A percentile compares a stretch with the other conserved stretches of the same genome.
phyloP scores from a whole-genome alignment of 2,888 invertebrate species.

The Phrixothrix hirtus region DNA sequence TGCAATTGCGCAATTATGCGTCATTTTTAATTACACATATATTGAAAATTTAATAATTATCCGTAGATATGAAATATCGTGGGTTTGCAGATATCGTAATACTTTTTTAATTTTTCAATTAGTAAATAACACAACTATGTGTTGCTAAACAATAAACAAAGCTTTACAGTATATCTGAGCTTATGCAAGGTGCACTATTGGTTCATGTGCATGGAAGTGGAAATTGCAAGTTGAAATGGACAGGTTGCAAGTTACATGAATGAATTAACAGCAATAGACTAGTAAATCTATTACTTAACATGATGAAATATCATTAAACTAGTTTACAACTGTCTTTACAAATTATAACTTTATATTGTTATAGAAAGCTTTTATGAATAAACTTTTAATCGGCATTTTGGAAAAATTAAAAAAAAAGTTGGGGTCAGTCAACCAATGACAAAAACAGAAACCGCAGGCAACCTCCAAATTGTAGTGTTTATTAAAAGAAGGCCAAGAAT shows the following conservation, averaged over 20 bases:
- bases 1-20: too few species aligned
- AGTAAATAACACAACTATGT: neutral
- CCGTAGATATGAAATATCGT: too few species aligned
- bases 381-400: neutral
- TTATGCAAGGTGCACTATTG: constrained; percentile 10
- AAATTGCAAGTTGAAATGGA: constrained; percentile 11
- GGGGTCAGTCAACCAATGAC: constrained; percentile 13
- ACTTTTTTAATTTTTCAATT: too few species aligned
- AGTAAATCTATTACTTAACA: too few species aligned
- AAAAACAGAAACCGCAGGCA: constrained; percentile 19
- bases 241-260: constrained; percentile 15
- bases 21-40: too few species aligned
- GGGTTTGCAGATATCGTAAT: too few species aligned
- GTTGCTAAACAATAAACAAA: constrained; percentile 6
- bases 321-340: too few species aligned
- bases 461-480: constrained; percentile 24
- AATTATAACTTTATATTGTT: too few species aligned
- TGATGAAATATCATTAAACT: too few species aligned
- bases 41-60: too few species aligned
- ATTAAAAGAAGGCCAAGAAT: constrained; percentile 53
- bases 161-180: neutral
- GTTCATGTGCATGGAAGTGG: constrained; percentile 12
- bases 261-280: constrained; percentile 13
- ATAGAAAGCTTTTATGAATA: too few species aligned
- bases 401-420: constrained; percentile 2